A percentile compares a stretch with the other conserved stretches of the same genome.
These are phyloP conservation scores for Temnothorax nylanderi DNA, from an alignment of 1,140 invertebrate species.

Conservation along the genomic window DNA sequence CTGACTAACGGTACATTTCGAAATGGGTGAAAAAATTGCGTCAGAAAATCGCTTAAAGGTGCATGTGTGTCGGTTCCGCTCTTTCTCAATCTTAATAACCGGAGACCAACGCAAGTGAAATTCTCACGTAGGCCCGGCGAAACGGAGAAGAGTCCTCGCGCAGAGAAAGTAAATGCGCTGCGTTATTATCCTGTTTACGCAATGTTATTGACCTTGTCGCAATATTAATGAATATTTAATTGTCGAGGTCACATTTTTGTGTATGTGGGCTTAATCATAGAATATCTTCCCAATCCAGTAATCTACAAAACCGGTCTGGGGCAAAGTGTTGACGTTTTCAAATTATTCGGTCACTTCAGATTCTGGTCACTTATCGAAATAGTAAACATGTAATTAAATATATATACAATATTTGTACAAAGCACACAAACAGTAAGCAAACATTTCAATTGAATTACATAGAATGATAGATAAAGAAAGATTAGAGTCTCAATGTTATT, in stretches of 20 bases:
- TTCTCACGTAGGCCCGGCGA: conserved; percentile 60
- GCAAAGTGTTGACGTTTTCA: not conserved
- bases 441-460: not conserved
- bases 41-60: conserved; percentile 58
- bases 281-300: not conserved
- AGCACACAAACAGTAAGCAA: not conserved
- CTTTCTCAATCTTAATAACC: conserved; percentile 48
- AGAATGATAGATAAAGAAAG: not conserved
- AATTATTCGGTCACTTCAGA: not conserved
- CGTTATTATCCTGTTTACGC: conserved; percentile 45
- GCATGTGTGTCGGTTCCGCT: conserved; percentile 3
- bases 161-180: conserved; percentile 73
- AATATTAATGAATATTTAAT: conserved; percentile 25
- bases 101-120: conserved; percentile 68
- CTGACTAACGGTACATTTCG: conserved; percentile 71
- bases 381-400: not conserved
- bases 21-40: conserved; percentile 74
- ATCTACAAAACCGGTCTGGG: not conserved
- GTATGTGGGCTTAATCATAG: not conserved
- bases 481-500: not conserved
- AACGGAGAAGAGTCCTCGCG: conserved; percentile 63
- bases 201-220: conserved; percentile 53
- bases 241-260: not conserved
- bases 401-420: not conserved
- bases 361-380: not conserved